phyloP scores from a whole-genome alignment of 2,797 vertebrate genomes.

The Spinibarbus caldwelli region DNA sequence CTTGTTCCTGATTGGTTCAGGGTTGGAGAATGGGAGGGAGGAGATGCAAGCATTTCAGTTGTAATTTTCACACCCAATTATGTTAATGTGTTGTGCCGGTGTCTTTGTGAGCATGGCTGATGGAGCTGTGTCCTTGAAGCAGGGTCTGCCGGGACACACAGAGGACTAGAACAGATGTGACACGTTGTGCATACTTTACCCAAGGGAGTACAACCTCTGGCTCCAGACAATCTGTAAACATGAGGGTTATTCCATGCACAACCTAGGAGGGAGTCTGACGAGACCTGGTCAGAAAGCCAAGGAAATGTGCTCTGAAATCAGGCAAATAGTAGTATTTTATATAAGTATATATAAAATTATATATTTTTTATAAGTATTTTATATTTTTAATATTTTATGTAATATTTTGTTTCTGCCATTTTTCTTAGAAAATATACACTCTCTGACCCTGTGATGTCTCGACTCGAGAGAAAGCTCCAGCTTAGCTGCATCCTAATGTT shows the following conservation, averaged over 20 bases:
- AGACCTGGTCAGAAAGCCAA: not conserved
- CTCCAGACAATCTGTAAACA: constrained; percentile 42
- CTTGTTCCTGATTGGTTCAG: constrained; percentile 12
- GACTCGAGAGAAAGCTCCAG: not conserved
- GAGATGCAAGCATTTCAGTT: constrained; percentile 47
- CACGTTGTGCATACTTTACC: constrained; percentile 45
- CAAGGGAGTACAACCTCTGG: constrained; percentile 36
- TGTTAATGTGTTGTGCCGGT: constrained; percentile 52
- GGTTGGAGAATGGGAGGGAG: constrained; percentile 17
- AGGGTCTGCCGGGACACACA: constrained; percentile 33
- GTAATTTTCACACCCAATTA: constrained; percentile 58
- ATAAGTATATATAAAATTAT: not conserved
- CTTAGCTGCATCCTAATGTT: not conserved
- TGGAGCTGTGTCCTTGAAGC: constrained; percentile 58
- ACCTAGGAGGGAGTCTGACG: not conserved
- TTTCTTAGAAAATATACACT: not conserved
- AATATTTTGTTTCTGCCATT: not conserved
- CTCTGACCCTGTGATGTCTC: not conserved
- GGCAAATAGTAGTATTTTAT: not conserved
- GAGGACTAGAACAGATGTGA: constrained; percentile 44
- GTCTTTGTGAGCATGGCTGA: constrained; percentile 37
- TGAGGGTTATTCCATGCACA: constrained; percentile 41
- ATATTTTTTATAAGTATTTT: not conserved
- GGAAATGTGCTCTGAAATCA: not conserved
- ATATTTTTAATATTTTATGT: not conserved